These are phyloP conservation scores for Metalampra italica DNA, from an alignment of 2,888 invertebrate species.

Conservation along the genomic window DNA sequence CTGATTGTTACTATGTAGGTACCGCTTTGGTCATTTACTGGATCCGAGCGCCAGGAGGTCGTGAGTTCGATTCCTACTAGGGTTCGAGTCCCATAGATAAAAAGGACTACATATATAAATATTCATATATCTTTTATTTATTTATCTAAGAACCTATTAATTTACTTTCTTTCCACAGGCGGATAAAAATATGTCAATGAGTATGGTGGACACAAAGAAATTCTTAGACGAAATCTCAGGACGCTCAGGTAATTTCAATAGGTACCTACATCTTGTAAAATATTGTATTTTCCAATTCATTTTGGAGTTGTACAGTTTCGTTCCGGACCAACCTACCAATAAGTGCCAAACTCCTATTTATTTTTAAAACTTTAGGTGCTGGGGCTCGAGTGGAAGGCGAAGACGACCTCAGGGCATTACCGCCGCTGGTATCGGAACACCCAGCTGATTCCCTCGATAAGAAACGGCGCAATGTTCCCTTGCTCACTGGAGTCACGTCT, in stretches of 20 bases:
- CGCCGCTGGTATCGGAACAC: conserved; percentile 80
- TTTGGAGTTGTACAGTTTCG: too few relatives aligned
- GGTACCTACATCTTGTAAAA: background rate
- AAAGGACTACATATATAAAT: too few relatives aligned
- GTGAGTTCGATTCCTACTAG: too few relatives aligned
- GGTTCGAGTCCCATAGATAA: too few relatives aligned
- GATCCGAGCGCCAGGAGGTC: too few relatives aligned
- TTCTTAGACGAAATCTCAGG: conserved; percentile 82
- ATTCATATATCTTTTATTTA: too few relatives aligned
- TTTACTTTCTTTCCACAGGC: conserved; percentile 63
- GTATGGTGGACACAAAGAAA: conserved; percentile 75
- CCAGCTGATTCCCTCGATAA: conserved; percentile 80
- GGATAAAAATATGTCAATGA: conserved; percentile 79
- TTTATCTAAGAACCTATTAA: too few relatives aligned
- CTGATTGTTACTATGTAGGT: too few relatives aligned
- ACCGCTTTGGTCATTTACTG: too few relatives aligned
- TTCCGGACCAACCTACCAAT: too few relatives aligned
- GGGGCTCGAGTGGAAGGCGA: conserved; percentile 84
- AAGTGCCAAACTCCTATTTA: background rate
- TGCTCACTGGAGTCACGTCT: conserved; percentile 85
- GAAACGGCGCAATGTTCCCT: conserved; percentile 77
- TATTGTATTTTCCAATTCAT: background rate
- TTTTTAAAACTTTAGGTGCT: conserved; percentile 50
- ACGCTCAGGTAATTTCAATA: conserved; percentile 41
- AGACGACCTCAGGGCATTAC: conserved; percentile 82